Evolutionary conservation across 2,113 vertebrate genomes (phyloP), one percentile per base, ranked within the genome.

Genomic region (Oncorhynchus kisutch): DNA sequence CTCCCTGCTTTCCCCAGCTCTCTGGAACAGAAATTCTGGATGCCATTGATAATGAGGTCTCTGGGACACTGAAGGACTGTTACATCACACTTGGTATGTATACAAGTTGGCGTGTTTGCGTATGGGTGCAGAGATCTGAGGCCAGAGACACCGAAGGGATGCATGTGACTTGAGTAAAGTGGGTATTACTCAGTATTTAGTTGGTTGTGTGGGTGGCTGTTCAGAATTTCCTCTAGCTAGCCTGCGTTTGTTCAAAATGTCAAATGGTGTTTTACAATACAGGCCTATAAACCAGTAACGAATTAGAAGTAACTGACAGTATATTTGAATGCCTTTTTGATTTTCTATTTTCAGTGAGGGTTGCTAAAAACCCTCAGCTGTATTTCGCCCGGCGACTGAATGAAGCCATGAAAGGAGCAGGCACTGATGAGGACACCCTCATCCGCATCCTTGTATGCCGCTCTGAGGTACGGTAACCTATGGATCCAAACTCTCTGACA

Each of bases 351-450:
- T 12, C 67, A 68, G 67, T 68, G 31, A 31, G 67, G 31, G 67
- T 68, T 27, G 67, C 96, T 51, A 97, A 89, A 85, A 96, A 98
- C 81, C 95, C 91, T 1, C 95, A 96, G 79, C 94, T 94, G 66
- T 98, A 96, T 88, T 99, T 98, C 0, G 97, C 97, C 22, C 89
- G 95, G 11, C 91, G 93, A 62, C 90, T 99, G 66, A 82, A 98
- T 71, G 73, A 95, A 1, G 93, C 96, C 0, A 96, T 99, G 95
- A 94, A 96, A 78, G 97, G 96, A 14, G 80, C 66, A 0, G 96
- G 96, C 22, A 98, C 96, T 0, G 95, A 98, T 0, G 96, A 98
- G 78, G 92, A 94, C 77, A 95, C 95, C 0, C 89, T 98, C 25
- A 95, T 98, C 45, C 95, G 95, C 1, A 93, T 98, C 90, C 93